Evolutionary conservation across 1,140 invertebrate genomes (phyloP).

Genomic region (Bombus superbus): DNA sequence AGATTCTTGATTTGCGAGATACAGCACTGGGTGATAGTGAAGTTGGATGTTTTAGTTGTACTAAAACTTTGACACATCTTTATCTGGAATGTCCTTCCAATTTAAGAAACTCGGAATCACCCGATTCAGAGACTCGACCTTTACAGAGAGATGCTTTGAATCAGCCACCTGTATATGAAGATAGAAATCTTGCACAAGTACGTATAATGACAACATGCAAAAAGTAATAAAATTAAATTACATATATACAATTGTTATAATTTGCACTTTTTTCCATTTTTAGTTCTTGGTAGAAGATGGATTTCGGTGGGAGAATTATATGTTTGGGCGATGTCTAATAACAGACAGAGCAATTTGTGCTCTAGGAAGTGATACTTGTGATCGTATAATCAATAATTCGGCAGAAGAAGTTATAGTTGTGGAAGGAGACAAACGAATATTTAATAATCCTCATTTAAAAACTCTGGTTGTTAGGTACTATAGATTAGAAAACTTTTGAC

Average conservation of each 20-base stretch:
- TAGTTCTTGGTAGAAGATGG: constrained; percentile 61
- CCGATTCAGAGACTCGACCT: constrained; percentile 55
- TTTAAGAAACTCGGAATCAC: constrained; percentile 58
- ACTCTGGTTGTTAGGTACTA: constrained; percentile 77
- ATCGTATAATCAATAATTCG: constrained; percentile 68
- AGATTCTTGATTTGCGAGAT: constrained; percentile 86
- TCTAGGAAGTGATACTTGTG: constrained; percentile 69
- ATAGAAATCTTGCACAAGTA: constrained; percentile 72
- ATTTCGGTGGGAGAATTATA: constrained; percentile 50
- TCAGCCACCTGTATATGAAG: constrained; percentile 69
- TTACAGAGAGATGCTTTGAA: constrained; percentile 41
- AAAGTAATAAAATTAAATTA: neutral
- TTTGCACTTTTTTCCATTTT: neutral
- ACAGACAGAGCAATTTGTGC: constrained; percentile 78
- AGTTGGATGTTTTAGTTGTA: constrained; percentile 86
- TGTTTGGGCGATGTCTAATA: constrained; percentile 65
- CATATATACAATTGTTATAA: neutral
- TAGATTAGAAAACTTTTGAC: constrained; percentile 17
- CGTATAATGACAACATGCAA: neutral
- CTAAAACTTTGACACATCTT: constrained; percentile 85
- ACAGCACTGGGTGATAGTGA: constrained; percentile 88
- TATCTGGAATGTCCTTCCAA: constrained; percentile 83
- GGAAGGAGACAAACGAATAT: constrained; percentile 68
- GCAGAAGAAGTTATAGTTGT: constrained; percentile 65
- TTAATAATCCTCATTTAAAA: constrained; percentile 78